Percentiles rank a stretch among this genome's conserved stretches.
phyloP scores from a whole-genome alignment of 2,888 invertebrate genomes.

The Pristionchus mayeri region DNA sequence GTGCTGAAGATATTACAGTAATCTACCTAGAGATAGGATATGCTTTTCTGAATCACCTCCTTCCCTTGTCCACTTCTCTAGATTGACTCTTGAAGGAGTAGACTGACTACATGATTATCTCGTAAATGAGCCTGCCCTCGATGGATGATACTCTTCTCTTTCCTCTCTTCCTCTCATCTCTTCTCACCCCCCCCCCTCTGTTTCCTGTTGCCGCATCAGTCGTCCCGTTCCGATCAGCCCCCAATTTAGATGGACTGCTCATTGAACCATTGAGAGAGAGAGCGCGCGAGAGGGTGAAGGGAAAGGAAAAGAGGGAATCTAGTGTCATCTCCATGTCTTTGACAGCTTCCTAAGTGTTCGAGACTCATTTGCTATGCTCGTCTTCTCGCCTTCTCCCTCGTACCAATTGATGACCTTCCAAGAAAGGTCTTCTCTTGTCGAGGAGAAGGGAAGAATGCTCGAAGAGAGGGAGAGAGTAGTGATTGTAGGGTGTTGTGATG shows the following conservation, averaged over 20 bases:
- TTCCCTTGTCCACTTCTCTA: neutral
- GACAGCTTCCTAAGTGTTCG: neutral
- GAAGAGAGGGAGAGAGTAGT: neutral
- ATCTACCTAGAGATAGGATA: neutral
- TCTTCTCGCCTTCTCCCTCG: neutral
- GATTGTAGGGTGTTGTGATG: neutral
- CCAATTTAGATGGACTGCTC: no score
- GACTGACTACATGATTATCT: neutral
- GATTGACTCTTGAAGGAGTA: conserved; percentile 15
- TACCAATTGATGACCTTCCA: conserved; percentile 11
- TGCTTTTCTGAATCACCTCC: neutral
- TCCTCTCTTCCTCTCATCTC: neutral
- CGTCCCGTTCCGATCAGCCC: neutral
- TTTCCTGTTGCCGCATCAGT: neutral
- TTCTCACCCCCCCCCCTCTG: conserved; percentile 2
- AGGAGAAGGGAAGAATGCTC: neutral
- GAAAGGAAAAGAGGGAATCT: neutral
- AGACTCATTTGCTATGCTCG: neutral
- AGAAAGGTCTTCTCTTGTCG: neutral
- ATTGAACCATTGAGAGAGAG: neutral
- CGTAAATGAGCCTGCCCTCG: neutral
- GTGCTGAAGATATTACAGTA: neutral
- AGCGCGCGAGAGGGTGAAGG: neutral
- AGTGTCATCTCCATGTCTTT: neutral
- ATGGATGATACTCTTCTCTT: conserved; percentile 1